A percentile compares a stretch with the other conserved stretches of the same genome.
These are phyloP conservation scores for Paramormyrops kingsleyae DNA, from an alignment of 2,113 vertebrate genomes.

Conservation along the genomic window DNA sequence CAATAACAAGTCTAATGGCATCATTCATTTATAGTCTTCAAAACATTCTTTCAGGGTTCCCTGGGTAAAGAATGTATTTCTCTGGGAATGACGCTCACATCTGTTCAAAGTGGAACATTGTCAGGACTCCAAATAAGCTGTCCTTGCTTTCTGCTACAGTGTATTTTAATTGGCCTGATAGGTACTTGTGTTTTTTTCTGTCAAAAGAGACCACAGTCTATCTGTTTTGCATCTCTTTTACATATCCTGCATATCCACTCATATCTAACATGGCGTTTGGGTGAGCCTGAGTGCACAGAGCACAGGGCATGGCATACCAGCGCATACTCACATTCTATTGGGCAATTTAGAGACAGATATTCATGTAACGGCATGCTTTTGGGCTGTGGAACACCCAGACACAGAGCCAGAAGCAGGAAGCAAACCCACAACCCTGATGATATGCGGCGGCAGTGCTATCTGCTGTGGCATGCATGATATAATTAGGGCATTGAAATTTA, in stretches of 20 bases:
- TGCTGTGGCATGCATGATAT: background rate
- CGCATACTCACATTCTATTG: background rate
- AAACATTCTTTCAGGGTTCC: background rate
- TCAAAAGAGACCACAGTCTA: background rate
- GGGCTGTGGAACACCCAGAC: background rate
- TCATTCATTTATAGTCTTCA: background rate
- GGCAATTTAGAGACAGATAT: background rate
- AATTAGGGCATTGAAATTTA: background rate
- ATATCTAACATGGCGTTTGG: background rate
- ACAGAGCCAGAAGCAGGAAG: background rate
- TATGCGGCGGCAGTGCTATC: background rate
- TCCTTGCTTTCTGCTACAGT: background rate
- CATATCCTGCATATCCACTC: background rate
- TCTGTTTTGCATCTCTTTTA: background rate
- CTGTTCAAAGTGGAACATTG: background rate
- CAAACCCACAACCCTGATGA: background rate
- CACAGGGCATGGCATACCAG: background rate
- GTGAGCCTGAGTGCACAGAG: background rate
- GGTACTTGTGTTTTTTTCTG: background rate
- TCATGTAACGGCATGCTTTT: background rate
- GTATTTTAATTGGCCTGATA: background rate
- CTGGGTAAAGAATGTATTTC: background rate
- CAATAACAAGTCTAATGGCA: background rate
- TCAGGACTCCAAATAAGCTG: background rate
- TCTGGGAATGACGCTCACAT: background rate